phyloP scores from a whole-genome alignment of 2,888 invertebrate genomes.

The Hirtodrosophila cameraria region DNA sequence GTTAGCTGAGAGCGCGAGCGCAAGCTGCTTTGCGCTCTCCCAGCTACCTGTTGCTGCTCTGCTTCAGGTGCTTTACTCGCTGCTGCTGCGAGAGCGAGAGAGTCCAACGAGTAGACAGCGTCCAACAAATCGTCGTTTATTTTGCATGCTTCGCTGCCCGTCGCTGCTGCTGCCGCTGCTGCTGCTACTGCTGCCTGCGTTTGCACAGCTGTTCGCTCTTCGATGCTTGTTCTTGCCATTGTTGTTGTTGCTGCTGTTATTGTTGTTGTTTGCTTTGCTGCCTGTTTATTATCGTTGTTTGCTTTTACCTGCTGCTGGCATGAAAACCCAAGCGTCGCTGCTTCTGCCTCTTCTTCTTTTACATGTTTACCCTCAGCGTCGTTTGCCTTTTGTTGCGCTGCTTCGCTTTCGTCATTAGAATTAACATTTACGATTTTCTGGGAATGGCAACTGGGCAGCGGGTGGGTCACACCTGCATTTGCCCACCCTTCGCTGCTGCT shows the following conservation, averaged over 20 bases:
- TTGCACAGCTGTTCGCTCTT: constrained; percentile 72
- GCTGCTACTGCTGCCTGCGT: constrained; percentile 23
- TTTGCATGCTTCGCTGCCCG: constrained; percentile 76
- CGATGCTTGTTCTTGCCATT: constrained; percentile 21
- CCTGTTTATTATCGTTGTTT: constrained; percentile 65
- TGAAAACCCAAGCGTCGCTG: constrained; percentile 55
- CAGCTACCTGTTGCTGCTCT: constrained; percentile 43
- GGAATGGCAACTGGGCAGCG: constrained; percentile 41
- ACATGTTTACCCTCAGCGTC: constrained; percentile 58
- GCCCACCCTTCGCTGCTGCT: constrained; percentile 18
- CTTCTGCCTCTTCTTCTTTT: constrained; percentile 19
- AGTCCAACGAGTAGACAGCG: constrained; percentile 54
- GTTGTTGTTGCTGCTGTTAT: constrained; percentile 21
- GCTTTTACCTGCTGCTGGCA: constrained; percentile 66
- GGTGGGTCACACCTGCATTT: constrained; percentile 26
- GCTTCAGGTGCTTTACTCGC: constrained; percentile 75
- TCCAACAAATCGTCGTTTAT: constrained; percentile 63
- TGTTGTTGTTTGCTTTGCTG: constrained; percentile 42
- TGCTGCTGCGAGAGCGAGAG: constrained; percentile 47
- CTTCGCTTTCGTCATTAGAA: constrained; percentile 67
- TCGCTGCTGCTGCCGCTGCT: constrained; percentile 1
- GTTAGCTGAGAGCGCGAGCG: constrained; percentile 52
- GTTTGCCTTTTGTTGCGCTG: constrained; percentile 50
- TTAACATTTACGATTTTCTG: constrained; percentile 63
- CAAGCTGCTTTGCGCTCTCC: constrained; percentile 30